Evolutionary conservation across 2,888 invertebrate species (phyloP).

Genomic region (Catocala nupta): DNA sequence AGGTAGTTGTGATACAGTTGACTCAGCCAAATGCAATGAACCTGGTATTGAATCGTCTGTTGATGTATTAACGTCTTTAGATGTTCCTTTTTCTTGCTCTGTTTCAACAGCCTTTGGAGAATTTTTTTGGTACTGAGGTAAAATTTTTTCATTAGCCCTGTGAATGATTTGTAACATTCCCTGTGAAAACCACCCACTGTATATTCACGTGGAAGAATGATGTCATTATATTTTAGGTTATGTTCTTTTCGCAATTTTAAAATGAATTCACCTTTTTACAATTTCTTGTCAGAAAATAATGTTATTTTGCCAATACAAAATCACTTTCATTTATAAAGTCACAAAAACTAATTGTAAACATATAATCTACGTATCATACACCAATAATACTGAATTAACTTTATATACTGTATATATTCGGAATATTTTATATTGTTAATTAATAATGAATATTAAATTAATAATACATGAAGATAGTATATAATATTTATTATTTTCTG

Average conservation of each 20-base stretch:
- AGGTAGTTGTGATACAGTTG: no score
- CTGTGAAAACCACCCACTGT: constrained; percentile 8
- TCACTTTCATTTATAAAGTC: constrained; percentile 9
- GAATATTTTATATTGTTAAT: constrained; percentile 17
- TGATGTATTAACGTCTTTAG: no score
- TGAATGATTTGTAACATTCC: no score
- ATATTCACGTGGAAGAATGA: constrained; percentile 19
- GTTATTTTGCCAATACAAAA: no score
- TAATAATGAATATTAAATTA: constrained; percentile 15
- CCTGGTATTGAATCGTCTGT: no score
- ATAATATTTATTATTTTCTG: constrained; percentile 15
- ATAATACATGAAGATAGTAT: constrained; percentile 19
- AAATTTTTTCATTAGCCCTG: no score
- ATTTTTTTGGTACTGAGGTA: no score
- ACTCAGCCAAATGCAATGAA: no score
- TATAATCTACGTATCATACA: constrained; percentile 12
- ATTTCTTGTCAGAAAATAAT: no score
- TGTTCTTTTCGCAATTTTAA: constrained; percentile 25
- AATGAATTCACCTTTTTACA: no score
- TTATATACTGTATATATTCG: constrained; percentile 7
- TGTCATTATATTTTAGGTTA: constrained; percentile 34
- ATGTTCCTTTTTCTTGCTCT: no score
- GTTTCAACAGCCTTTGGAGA: no score
- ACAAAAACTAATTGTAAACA: constrained; percentile 12
- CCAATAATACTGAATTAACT: background rate